Evolutionary conservation across 2,797 vertebrate genomes (phyloP).

Genomic region (Siniperca obscura): DNA sequence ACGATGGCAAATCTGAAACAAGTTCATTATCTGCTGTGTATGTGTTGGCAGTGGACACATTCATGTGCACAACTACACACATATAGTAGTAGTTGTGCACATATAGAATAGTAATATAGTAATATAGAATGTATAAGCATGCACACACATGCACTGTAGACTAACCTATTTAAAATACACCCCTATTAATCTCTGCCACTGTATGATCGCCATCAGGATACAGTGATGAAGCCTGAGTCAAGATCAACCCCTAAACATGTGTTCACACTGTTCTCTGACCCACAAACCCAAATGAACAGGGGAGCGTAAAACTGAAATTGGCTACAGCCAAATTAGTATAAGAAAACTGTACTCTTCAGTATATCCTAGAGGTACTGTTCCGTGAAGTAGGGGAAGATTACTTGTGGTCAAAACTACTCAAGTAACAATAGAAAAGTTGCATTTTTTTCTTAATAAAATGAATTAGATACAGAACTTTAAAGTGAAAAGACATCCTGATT

Average conservation of each 20-base stretch:
- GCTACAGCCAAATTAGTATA: neutral
- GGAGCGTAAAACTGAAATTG: conserved; percentile 2
- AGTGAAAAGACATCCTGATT: neutral
- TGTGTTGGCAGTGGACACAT: neutral
- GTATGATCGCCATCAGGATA: neutral
- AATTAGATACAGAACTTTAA: neutral
- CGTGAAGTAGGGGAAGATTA: neutral
- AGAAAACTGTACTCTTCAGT: neutral
- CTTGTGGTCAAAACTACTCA: neutral
- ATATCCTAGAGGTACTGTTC: neutral
- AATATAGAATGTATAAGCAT: neutral
- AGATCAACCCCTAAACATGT: conserved; percentile 19
- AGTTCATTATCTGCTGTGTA: neutral
- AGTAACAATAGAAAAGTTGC: neutral
- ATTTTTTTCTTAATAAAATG: neutral
- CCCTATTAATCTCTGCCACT: neutral
- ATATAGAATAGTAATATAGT: neutral
- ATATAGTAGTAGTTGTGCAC: neutral
- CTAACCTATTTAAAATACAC: neutral
- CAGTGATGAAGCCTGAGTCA: conserved; percentile 14
- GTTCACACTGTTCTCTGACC: conserved; percentile 37
- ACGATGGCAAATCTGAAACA: conserved; percentile 25
- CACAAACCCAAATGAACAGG: conserved; percentile 27
- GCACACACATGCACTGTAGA: neutral
- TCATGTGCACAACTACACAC: neutral